phyloP scores from a whole-genome alignment of 2,888 invertebrate genomes.

The Xestia c-nigrum region DNA sequence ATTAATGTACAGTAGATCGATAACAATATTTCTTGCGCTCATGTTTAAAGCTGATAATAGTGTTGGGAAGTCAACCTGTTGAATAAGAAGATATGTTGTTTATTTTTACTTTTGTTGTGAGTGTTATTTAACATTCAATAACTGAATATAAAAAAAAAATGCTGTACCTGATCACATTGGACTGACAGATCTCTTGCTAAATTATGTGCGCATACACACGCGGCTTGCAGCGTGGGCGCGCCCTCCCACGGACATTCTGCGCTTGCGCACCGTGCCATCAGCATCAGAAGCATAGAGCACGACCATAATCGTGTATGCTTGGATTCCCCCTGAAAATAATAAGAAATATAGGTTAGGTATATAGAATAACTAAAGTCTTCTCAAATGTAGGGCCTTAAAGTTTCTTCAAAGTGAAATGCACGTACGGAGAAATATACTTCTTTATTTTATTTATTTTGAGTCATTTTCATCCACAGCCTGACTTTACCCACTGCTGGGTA shows the following conservation, averaged over 20 bases:
- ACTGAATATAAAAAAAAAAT: neutral
- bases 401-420: neutral
- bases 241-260: slow-evolving; percentile 97
- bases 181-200: slow-evolving; percentile 96
- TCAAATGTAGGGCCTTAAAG: neutral
- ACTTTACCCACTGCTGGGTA: no score
- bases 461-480: no score
- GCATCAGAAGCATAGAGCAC: slow-evolving; percentile 70
- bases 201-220: slow-evolving; percentile 97
- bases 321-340: slow-evolving; percentile 74
- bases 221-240: slow-evolving; percentile 93
- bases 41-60: slow-evolving; percentile 94
- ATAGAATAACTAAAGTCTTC: neutral
- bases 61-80: slow-evolving; percentile 93
- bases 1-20: slow-evolving; percentile 97
- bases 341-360: slow-evolving; percentile 3
- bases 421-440: neutral
- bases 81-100: slow-evolving; percentile 26
- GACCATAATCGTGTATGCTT: slow-evolving; percentile 71
- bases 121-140: neutral
- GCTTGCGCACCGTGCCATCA: slow-evolving; percentile 73
- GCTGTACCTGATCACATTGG: slow-evolving; percentile 95
- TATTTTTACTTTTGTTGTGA: slow-evolving; percentile 13
- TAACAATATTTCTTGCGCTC: slow-evolving; percentile 92
- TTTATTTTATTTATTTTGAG: neutral